A percentile compares a stretch with the other conserved stretches of the same genome.
These are phyloP conservation scores for Dendrocincla tyrannina DNA, from an alignment of 2,797 vertebrate species.

Conservation along the genomic window DNA sequence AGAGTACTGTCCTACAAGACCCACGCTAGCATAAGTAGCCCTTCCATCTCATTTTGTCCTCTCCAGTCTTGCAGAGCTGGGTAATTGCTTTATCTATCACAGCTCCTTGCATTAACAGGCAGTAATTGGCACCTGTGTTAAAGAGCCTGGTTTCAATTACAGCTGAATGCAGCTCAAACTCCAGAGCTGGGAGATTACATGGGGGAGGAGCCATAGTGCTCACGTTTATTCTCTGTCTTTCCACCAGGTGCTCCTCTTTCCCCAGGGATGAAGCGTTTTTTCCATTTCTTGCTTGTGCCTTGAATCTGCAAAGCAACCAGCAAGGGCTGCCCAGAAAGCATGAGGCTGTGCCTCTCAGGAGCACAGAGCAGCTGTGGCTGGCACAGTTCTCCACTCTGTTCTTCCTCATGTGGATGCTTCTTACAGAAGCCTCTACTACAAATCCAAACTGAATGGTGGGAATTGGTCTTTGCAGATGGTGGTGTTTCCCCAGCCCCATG, in stretches of 20 bases:
- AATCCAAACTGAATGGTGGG: background rate
- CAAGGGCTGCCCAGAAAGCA: background rate
- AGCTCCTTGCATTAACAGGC: conserved; percentile 11
- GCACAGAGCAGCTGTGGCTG: background rate
- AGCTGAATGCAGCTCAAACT: background rate
- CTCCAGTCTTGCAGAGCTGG: background rate
- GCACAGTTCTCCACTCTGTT: background rate
- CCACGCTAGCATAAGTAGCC: background rate
- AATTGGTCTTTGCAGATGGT: background rate
- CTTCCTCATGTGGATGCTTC: background rate
- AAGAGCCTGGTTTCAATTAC: conserved; percentile 50
- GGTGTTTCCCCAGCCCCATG: background rate
- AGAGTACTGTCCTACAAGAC: background rate
- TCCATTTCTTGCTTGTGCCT: background rate
- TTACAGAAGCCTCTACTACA: background rate
- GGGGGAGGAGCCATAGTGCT: background rate
- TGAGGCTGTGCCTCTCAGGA: background rate
- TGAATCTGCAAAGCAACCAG: background rate
- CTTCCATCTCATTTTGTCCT: background rate
- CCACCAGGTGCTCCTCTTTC: conserved; percentile 61
- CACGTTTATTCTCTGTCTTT: background rate
- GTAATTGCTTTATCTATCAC: conserved; percentile 30
- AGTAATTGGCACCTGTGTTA: conserved; percentile 50
- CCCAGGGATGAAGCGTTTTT: background rate
- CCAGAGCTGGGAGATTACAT: background rate